phyloP scores from a whole-genome alignment of 2,888 invertebrate species.

The Erebia epiphron region DNA sequence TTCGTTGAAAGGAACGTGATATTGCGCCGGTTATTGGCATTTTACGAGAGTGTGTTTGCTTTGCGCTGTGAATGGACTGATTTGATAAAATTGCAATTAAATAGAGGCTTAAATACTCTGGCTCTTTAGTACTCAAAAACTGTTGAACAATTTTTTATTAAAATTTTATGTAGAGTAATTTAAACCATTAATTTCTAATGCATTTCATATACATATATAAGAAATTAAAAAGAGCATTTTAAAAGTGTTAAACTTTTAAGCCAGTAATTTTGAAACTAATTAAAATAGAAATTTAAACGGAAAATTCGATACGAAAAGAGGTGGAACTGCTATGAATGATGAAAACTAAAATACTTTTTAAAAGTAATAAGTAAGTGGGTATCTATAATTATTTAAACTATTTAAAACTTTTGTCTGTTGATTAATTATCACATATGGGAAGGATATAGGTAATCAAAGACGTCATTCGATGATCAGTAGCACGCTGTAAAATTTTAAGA shows the following conservation, averaged over 20 bases:
- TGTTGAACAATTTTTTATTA: not conserved
- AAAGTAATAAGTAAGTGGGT: too few relatives aligned
- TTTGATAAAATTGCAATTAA: slow-evolving; percentile 14
- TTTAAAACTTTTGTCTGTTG: too few relatives aligned
- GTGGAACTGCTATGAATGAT: too few relatives aligned
- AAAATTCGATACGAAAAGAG: too few relatives aligned
- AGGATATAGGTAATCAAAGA: too few relatives aligned
- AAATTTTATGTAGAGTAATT: not conserved
- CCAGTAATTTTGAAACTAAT: too few relatives aligned
- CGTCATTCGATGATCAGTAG: too few relatives aligned
- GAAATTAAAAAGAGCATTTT: not conserved
- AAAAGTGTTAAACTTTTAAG: too few relatives aligned
- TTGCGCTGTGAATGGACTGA: not conserved
- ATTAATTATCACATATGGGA: too few relatives aligned
- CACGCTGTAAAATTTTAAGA: not conserved
- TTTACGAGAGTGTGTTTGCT: slow-evolving; percentile 16
- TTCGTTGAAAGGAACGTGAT: slow-evolving; percentile 16
- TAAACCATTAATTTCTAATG: not conserved
- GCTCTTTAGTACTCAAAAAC: not conserved
- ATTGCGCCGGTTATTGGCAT: slow-evolving; percentile 18
- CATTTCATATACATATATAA: not conserved
- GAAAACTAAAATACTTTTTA: too few relatives aligned
- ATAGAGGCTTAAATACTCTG: not conserved
- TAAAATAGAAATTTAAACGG: too few relatives aligned
- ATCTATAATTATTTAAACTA: too few relatives aligned